Percentiles rank a stretch among this genome's conserved stretches.
Evolutionary conservation across 2,797 vertebrate genomes (phyloP).

Genomic region (Acanthornis magna): DNA sequence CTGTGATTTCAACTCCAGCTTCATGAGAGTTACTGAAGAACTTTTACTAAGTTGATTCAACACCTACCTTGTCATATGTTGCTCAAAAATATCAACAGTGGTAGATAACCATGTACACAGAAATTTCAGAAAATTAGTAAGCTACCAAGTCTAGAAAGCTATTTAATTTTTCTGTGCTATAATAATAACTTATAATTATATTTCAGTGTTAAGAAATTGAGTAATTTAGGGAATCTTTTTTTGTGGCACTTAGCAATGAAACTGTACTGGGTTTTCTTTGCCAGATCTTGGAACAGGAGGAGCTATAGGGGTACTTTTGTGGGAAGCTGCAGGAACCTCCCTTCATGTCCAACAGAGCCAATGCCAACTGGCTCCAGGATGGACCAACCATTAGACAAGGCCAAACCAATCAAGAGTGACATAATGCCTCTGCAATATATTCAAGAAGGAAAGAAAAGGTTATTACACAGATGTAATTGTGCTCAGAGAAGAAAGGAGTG

Average conservation of each 20-base stretch:
- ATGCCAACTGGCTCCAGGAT: not conserved
- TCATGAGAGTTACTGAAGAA: not conserved
- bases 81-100: not conserved
- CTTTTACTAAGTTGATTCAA: not conserved
- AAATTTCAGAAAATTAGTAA: not conserved
- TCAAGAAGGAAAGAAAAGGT: not conserved
- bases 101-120: not conserved
- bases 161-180: not conserved
- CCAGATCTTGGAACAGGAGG: not conserved
- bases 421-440: not conserved
- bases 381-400: no score
- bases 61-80: not conserved
- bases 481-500: not conserved
- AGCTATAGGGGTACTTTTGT: not conserved
- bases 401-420: not conserved
- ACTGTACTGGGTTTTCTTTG: not conserved
- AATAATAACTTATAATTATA: not conserved
- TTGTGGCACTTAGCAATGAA: not conserved
- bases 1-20: not conserved
- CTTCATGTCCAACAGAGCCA: not conserved
- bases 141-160: not conserved
- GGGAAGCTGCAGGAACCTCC: not conserved
- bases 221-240: not conserved
- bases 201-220: not conserved
- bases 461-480: not conserved